phyloP scores from a whole-genome alignment of 1,140 invertebrate genomes.

The Drosophila varians region DNA sequence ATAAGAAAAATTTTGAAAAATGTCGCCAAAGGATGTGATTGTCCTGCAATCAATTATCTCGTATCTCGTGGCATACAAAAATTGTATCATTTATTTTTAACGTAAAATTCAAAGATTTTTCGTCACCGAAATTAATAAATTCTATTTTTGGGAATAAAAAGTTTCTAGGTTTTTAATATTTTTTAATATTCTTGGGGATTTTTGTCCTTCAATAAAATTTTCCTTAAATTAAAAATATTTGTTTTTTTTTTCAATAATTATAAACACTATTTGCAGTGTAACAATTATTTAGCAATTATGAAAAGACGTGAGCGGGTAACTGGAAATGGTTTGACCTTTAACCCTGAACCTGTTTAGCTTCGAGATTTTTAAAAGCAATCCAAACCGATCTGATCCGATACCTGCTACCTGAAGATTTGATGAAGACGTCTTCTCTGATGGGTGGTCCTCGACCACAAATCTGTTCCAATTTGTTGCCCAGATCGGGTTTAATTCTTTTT shows the following conservation, averaged over 20 bases:
- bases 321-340: constrained; percentile 34
- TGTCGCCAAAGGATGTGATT: background rate
- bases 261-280: no score
- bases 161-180: background rate
- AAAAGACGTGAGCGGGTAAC: constrained; percentile 1
- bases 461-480: constrained; percentile 37
- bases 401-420: constrained; percentile 27
- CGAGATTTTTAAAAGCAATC: constrained; percentile 10
- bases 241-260: no score
- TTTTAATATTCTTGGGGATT: no score
- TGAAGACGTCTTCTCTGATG: constrained; percentile 25
- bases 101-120: no score
- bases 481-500: constrained; percentile 17
- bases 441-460: constrained; percentile 41
- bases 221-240: no score
- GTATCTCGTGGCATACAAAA: no score
- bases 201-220: no score
- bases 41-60: no score
- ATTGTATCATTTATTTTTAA: no score
- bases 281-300: constrained; percentile 39
- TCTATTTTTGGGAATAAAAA: background rate
- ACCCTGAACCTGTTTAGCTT: background rate
- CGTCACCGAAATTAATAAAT: background rate
- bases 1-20: background rate
- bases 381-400: constrained; percentile 23